Evolutionary conservation across 92 coral and sea anemone genomes (phyloP).

Genomic region (Porites evermanni): DNA sequence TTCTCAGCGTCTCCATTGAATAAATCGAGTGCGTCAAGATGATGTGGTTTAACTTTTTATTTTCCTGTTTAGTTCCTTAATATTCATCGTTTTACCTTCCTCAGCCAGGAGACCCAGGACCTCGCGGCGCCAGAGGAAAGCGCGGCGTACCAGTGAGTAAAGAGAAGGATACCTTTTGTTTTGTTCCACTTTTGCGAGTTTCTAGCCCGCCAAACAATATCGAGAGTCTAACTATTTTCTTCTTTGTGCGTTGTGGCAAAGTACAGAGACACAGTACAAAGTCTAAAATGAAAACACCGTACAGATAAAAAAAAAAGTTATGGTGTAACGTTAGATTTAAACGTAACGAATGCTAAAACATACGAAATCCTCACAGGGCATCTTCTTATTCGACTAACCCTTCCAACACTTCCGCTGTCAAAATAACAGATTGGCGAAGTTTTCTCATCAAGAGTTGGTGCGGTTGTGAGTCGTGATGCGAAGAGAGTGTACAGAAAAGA

Average conservation of each 20-base stretch:
- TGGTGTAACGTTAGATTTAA: no score
- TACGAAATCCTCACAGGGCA: no score
- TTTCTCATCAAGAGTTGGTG: no score
- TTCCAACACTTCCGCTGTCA: no score
- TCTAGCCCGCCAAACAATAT: background rate
- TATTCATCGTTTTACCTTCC: background rate
- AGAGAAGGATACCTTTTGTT: background rate
- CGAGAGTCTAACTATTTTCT: background rate
- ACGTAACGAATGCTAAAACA: no score
- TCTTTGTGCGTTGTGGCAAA: background rate
- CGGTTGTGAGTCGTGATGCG: no score
- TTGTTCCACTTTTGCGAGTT: background rate
- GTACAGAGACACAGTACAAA: no score
- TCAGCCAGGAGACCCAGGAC: constrained; percentile 80
- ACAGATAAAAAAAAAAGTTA: no score
- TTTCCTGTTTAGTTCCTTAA: background rate
- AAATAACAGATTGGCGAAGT: no score
- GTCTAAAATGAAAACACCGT: no score
- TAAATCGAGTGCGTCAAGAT: background rate
- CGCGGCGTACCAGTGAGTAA: constrained; percentile 82
- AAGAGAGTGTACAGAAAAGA: no score
- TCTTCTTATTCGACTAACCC: no score
- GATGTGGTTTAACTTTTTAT: background rate
- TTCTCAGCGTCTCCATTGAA: background rate
- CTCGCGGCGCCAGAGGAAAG: constrained; percentile 80